Percentiles rank a stretch among this genome's conserved stretches.
Conservation (phyloP, 2,888 invertebrate genomes). For the Hyles lineata region DNA sequence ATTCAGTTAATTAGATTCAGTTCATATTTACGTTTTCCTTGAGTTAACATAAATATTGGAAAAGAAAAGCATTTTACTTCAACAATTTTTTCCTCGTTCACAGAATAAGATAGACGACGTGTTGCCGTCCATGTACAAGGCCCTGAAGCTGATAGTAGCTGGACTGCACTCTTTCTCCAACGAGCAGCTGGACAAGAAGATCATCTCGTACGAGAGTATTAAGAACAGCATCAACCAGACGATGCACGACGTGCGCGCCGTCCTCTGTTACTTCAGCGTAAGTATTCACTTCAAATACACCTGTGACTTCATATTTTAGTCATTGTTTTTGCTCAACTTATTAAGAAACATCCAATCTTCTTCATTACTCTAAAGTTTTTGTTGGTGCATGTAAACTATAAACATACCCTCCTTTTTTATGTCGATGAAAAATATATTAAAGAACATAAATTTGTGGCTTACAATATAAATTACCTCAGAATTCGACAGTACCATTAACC, state of each 20-base stretch:
- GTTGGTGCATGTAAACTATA: too few relatives aligned
- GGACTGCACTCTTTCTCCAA: conserved; percentile 88
- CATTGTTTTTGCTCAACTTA: too few relatives aligned
- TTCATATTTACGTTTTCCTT: too few relatives aligned
- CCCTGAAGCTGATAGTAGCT: conserved; percentile 89
- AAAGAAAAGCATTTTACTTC: neutral
- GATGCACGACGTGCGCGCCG: conserved; percentile 85
- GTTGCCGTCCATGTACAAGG: conserved; percentile 87
- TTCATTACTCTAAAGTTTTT: too few relatives aligned
- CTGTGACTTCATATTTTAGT: neutral
- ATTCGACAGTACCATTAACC: neutral
- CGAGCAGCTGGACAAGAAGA: conserved; percentile 74
- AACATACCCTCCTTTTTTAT: too few relatives aligned
- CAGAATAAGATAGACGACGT: conserved; percentile 67
- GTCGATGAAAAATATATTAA: too few relatives aligned
- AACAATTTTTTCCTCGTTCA: conserved; percentile 46
- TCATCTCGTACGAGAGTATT: conserved; percentile 57
- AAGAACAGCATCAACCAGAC: conserved; percentile 83
- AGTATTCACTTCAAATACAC: conserved; percentile 50
- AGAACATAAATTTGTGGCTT: too few relatives aligned
- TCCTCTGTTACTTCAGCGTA: conserved; percentile 89
- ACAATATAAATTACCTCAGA: neutral
- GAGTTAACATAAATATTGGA: neutral
- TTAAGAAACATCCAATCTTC: too few relatives aligned
- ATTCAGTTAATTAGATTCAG: too few relatives aligned